Percentiles rank a stretch among this genome's conserved stretches.
Conservation (phyloP, 2,888 invertebrate species). For the Oegoconia quadripuncta region DNA sequence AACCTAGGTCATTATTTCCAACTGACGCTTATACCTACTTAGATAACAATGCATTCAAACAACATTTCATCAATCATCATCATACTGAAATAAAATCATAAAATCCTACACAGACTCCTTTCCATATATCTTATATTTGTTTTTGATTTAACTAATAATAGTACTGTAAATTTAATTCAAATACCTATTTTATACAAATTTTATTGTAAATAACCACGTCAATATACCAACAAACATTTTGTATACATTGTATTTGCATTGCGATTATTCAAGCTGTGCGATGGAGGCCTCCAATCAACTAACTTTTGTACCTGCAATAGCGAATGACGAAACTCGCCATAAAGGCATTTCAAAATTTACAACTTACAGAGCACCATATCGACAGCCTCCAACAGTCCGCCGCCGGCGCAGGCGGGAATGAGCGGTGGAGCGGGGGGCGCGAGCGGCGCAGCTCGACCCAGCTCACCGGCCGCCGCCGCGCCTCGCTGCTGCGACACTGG, state of each 20-base stretch:
- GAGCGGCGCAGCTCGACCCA: conserved; percentile 73
- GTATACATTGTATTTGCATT: conserved; percentile 26
- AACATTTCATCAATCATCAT: no score
- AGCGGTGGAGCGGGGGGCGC: conserved; percentile 76
- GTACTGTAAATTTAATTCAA: neutral
- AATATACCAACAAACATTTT: conserved; percentile 40
- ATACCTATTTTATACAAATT: neutral
- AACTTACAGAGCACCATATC: conserved; percentile 82
- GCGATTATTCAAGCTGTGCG: conserved; percentile 59
- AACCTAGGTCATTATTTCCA: no score
- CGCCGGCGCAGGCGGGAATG: conserved; percentile 80
- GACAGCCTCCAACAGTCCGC: conserved; percentile 85
- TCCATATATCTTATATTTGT: no score
- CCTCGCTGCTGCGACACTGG: conserved; percentile 94
- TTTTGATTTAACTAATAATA: no score
- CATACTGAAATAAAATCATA: no score
- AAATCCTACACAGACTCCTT: no score
- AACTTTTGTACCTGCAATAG: conserved; percentile 43
- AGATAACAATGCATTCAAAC: no score
- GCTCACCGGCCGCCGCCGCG: conserved; percentile 75
- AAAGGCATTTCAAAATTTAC: conserved; percentile 78
- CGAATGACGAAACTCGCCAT: conserved; percentile 74
- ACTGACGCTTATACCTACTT: no score
- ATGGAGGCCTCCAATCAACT: conserved; percentile 62
- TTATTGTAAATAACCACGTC: conserved; percentile 44